Base-by-base conservation (phyloP, 2,113 vertebrate species). In the Channa argus region DNA sequence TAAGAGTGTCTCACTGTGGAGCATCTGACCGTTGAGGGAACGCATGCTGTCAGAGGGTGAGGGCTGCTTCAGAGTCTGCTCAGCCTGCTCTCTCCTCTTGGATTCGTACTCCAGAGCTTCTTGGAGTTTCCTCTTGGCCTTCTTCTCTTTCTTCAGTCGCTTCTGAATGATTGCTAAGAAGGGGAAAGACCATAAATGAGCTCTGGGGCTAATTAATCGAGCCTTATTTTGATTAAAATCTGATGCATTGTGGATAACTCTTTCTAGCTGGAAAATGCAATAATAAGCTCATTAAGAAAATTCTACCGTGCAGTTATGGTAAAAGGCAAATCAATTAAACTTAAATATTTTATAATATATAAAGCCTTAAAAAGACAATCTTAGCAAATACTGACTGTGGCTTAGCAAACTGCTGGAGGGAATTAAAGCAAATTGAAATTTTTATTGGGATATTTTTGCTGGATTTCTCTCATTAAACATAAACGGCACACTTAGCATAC, bases 111-210 rank as follows among this genome's bases (percentile, higher is more conserved):
- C 97, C 85, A 99, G 95, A 3, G 98, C 98, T 94, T 99, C 98
- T 83, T 99, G 98, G 74, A 99, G 95, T 98, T 99, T 99, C 95
- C 98, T 97, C 93, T 99, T 99, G 54, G 98, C 97, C 81, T 99
- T 99, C 91, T 99, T 99, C 92, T 99, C 98, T 90, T 99, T 99
- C 95, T 99, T 99, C 95, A 99, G 93, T 82, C 98, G 96, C 81
- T 99, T 99, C 93, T 99, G 98, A 93, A 99, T 95, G 92, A 99
- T 99, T 79, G 97, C 98, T 99, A 75, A 56, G 68, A 39, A 2
- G 62, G 14, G 46, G 2, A 66, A 37, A 69, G 62, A 64, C 24
- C 53, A 74, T 39, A 77, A 55, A 79, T 82, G 47, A 73, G 67
- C 50, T 74, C 36, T 47, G 15, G 71, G 65, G 59, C 45, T 43